Base-by-base conservation (phyloP, 2,888 invertebrate genomes). In the Augiades crinisus region DNA sequence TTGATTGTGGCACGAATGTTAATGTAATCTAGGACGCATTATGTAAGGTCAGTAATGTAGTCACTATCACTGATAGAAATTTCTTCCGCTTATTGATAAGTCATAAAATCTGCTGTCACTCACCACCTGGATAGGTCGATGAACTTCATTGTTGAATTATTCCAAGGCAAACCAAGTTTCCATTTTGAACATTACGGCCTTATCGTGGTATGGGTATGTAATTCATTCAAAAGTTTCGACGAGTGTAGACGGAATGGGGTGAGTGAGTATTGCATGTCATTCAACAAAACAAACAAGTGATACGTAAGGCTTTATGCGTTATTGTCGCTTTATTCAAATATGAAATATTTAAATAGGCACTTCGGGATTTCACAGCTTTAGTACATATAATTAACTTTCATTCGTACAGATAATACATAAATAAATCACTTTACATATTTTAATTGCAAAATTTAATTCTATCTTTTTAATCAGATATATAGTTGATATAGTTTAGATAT, bases 41-140 rank as follows among this genome's bases (percentile, higher is more conserved):
- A 79, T 81, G 83, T 76, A 71, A 85, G 87, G 86, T 87, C 84
- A 85, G 86, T 81, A 68, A 67, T 70, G 61, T 62, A 61, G 65
- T 70, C 74, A 75, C 75, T 74, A 78, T 75, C 73, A 70, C 71
- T 67, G 75, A 67, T 65, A 67, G 67, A 78, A 80, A 81, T 82
- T 83, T 86, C 84, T 83, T 81, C 81, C 76, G 78, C 72, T 78
- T 78, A 75, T 75, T 74, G 81, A 81, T 81, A 81, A 81, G 68
- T 80, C 68, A 67, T 60, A 73, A 76, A 76, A 72, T 81, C 80
- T 72, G 72, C 78, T 74, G 77, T 76, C 78, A 74, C 70, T 72
- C 64, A 62, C 64, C 87, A 87, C 88, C 88, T 88, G 88, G 86
- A 65, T 45, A 57, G 81, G 77, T 81, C 81, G 65, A 67, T 62